Base-by-base conservation (phyloP, 2,113 vertebrate species). In the Centropus bengalensis region DNA sequence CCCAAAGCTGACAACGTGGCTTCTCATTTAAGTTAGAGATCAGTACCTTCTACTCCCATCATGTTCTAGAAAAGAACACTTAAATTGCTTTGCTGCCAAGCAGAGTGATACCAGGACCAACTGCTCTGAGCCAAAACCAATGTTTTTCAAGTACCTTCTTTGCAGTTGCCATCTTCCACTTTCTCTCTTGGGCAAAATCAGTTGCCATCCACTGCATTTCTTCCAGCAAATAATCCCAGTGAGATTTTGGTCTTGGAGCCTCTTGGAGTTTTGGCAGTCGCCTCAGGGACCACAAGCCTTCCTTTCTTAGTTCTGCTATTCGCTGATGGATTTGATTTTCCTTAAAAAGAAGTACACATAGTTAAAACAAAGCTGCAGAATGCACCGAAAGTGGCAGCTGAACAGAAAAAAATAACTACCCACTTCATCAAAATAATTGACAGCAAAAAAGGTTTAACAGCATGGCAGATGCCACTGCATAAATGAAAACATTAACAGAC, bases 201-300 rank as follows among this genome's bases (percentile, higher is more conserved):
- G 99, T 98, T 44, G 99, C 99, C 99, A 99, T 99, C 99, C 99
- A 99, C 93, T 99, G 99, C 99, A 99, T 99, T 97, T 99, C 99
- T 96, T 99, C 99, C 91, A 99, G 97, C 78, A 99, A 98, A 88
- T 99, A 99, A 96, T 99, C 99, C 99, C 99, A 99, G 26, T 99
- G 99, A 10, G 99, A 99, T 81, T 99, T 99, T 67, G 99, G 98
- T 76, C 99, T 98, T 2, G 98, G 98, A 36, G 98, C 97, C 91
- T 99, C 99, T 91, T 99, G 98, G 33, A 99, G 98, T 79, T 99
- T 99, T 9, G 99, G 99, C 38, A 99, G 97, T 36, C 99, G 96
- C 89, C 99, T 98, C 49, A 98, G 97, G 3, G 99, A 99, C 99
- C 99, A 99, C 45, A 99, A 98, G 32, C 99, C 99, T 93, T 99